Percentiles rank a stretch among this genome's conserved stretches.
phyloP scores from a whole-genome alignment of 64 coral and sea anemone species.

The Porites australiensis region DNA sequence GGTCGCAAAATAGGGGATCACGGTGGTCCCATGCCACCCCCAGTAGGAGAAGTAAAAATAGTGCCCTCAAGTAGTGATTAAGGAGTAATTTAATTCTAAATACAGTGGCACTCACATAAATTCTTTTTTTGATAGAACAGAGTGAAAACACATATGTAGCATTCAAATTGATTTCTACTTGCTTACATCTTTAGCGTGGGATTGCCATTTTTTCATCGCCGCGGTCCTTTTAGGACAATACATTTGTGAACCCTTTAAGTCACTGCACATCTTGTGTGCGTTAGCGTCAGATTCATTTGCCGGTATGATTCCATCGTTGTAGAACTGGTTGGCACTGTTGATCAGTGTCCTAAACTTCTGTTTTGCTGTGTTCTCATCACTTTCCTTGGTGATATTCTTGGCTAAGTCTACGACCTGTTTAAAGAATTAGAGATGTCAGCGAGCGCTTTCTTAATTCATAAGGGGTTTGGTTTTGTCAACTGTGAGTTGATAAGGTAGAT shows the following conservation, averaged over 20 bases:
- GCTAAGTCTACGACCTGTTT: slow-evolving; percentile 40
- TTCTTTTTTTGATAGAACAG: too few relatives aligned
- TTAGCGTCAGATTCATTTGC: slow-evolving; percentile 58
- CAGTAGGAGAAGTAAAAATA: too few relatives aligned
- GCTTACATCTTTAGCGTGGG: slow-evolving; percentile 51
- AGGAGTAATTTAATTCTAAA: too few relatives aligned
- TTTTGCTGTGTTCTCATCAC: slow-evolving; percentile 29
- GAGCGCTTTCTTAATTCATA: not conserved
- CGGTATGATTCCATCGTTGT: slow-evolving; percentile 25
- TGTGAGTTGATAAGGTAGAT: too few relatives aligned
- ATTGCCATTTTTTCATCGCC: slow-evolving; percentile 50
- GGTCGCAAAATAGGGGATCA: too few relatives aligned
- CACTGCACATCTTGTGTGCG: slow-evolving; percentile 36
- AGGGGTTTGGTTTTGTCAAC: too few relatives aligned
- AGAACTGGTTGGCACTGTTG: slow-evolving; percentile 1
- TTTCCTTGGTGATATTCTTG: slow-evolving; percentile 28
- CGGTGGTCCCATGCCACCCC: too few relatives aligned
- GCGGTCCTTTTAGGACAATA: slow-evolving; percentile 48
- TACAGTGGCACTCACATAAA: too few relatives aligned
- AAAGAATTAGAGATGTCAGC: not conserved
- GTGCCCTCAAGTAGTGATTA: too few relatives aligned
- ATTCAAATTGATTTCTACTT: too few relatives aligned
- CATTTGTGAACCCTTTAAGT: slow-evolving; percentile 5
- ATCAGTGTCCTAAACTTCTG: not conserved
- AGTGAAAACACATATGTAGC: not conserved